Base-by-base conservation (phyloP, 2,888 invertebrate genomes). In the Sympetrum striolatum region DNA sequence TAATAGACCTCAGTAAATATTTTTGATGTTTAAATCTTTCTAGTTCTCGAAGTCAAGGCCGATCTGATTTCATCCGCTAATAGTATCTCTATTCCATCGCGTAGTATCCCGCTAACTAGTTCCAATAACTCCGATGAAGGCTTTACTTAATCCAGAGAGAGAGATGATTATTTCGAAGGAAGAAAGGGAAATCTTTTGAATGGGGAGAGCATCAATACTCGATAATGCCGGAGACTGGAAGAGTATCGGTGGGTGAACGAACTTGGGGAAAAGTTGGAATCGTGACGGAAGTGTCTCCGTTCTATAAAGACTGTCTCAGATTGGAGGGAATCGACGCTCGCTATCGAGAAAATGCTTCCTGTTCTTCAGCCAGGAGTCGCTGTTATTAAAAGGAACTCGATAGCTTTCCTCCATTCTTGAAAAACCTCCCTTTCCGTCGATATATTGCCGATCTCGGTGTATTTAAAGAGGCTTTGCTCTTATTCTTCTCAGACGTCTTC, bases 321-420 rank as follows among this genome's bases (percentile, higher is more conserved):
- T 25, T n/a, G 31, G 14, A 31, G 31, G 8, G 73, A 73, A 73
- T 25, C 31, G 31, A 73, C 31, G 31, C 73, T 73, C 73, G 73
- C 12, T 86, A 86, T 86, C 86, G 86, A 86, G 35, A 86, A 86
- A 60, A 58, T 37, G 37, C 60, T 86, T 86, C 64, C 86, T 58
- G 60, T 18, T 35, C 86, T 86, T 60, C n/a, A 86, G 58, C 86
- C 37, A 35, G 86, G 10, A 60, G 60, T 73, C 25, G 25, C 73
- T 31, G 73, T 73, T 73, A 73, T 73, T 73, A 31, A 73, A 25
- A 31, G 73, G 73, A 14, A 25, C 25, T 73, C 73, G 25, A 73
- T 73, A 25, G 73, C 31, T 73, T 73, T 73, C 14, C 73, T 73
- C 31, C 73, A 73, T 73, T 73, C 73, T 25, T 25, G 25, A 73